Base-by-base conservation (phyloP, 2,888 invertebrate genomes). In the Nemoura dubitans region DNA sequence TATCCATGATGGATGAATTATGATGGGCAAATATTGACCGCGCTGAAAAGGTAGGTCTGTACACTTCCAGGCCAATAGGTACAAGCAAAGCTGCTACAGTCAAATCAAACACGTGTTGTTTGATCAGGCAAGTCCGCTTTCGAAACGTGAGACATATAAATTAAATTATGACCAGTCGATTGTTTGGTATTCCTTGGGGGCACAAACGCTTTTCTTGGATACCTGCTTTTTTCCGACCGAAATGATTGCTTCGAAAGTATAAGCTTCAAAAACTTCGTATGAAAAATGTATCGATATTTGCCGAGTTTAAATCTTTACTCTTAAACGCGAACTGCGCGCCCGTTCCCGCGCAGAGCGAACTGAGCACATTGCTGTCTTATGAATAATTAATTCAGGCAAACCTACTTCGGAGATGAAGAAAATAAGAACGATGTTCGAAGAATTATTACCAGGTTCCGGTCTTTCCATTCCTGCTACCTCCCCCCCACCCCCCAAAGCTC, bases 21-120 rank as follows among this genome's bases (percentile, higher is more conserved):
- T 59, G 59, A 59, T 59, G 59, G 21, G 59, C 59, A 59, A 59
- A 59, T 59, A 59, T 59, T 59, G 59, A 59, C 59, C 59, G 59
- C 59, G 59, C 3, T 59, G 21, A 59, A 59, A 59, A 59, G 59
- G 59, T 59, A 59, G 59, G 21, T 21, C 59, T 59, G 59, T 21
- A 10, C 59, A 59, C 59, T 59, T 59, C 21, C 59, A 10, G 59
- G 59, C 59, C 59, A 59, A 59, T 59, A 59, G 16, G 21, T 2
- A 21, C 21, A 21, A 14, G 16, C 21, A 21, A 59, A 59, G 59
- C 59, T 59, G 14, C 59, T 59, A 21, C 59, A 59, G 2, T 59
- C 16, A 59, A 59, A 59, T 59, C 59, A 59, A 59, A 59, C 59
- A 59, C 21, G 59, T 21, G 59, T 21, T 59, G 59, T 59, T 59